These are phyloP conservation scores for Spodoptera litura DNA, from an alignment of 1,140 invertebrate genomes.

Conservation along the genomic window DNA sequence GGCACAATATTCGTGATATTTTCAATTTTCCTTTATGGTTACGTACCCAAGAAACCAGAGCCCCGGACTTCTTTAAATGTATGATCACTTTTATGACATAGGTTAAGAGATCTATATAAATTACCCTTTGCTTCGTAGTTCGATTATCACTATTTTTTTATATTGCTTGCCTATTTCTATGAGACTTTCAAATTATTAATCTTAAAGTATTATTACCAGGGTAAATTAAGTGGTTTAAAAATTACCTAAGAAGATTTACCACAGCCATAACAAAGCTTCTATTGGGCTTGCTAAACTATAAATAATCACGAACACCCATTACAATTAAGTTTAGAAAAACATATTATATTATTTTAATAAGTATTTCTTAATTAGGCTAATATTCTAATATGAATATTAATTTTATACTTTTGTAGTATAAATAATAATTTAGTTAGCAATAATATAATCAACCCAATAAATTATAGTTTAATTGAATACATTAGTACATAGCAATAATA, in stretches of 20 bases:
- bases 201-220: slow-evolving; percentile 13
- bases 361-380: not conserved
- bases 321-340: too few relatives aligned
- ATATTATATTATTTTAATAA: not conserved
- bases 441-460: not conserved
- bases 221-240: not conserved
- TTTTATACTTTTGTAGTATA: not conserved
- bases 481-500: slow-evolving; percentile 12
- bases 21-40: slow-evolving; percentile 97
- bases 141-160: not conserved
- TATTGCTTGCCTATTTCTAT: slow-evolving; percentile 8
- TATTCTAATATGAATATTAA: slow-evolving; percentile 7
- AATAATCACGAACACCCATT: too few relatives aligned
- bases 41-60: slow-evolving; percentile 87
- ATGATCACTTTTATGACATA: slow-evolving; percentile 60
- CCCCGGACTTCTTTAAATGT: slow-evolving; percentile 76
- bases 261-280: too few relatives aligned
- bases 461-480: not conserved
- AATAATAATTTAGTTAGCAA: not conserved
- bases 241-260: not conserved
- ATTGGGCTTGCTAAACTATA: too few relatives aligned
- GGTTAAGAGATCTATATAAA: not conserved
- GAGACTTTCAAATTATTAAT: not conserved
- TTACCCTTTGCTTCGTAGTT: not conserved
- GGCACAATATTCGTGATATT: slow-evolving; percentile 96